phyloP scores from a whole-genome alignment of 2,113 vertebrate species.

The Alces alces region DNA sequence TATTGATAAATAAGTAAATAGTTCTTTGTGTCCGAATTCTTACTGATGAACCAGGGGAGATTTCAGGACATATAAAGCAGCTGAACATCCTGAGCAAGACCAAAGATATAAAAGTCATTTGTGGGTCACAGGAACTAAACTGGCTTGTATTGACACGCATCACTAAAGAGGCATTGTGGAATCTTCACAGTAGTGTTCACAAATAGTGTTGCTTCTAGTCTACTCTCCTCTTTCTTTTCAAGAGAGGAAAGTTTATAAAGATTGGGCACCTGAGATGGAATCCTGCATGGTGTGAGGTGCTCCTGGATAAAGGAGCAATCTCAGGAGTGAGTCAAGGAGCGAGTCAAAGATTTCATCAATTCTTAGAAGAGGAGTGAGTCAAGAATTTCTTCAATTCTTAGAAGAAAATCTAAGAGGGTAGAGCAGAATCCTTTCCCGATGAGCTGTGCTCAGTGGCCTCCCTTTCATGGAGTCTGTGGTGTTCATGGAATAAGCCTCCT shows the following conservation, averaged over 20 bases:
- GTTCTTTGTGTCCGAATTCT: background rate
- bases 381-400: background rate
- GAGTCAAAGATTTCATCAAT: too few relatives aligned
- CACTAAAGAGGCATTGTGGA: background rate
- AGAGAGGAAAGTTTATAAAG: background rate
- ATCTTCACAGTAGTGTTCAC: background rate
- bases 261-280: background rate
- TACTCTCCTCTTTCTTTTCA: background rate
- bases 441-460: background rate
- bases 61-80: background rate
- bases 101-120: background rate
- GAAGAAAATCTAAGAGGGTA: background rate
- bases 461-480: background rate
- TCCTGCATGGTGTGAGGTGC: background rate
- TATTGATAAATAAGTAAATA: background rate
- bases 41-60: background rate
- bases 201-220: background rate
- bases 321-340: background rate
- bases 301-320: background rate
- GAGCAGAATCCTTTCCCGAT: background rate
- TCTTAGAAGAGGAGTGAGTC: background rate
- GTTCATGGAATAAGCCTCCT: background rate
- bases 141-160: background rate
- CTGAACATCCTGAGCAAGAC: background rate
- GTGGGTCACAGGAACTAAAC: background rate